Percentiles rank a stretch among this genome's conserved stretches.
These are phyloP conservation scores for Meiosimyza platycephala DNA, from an alignment of 2,888 invertebrate genomes.

Conservation along the genomic window DNA sequence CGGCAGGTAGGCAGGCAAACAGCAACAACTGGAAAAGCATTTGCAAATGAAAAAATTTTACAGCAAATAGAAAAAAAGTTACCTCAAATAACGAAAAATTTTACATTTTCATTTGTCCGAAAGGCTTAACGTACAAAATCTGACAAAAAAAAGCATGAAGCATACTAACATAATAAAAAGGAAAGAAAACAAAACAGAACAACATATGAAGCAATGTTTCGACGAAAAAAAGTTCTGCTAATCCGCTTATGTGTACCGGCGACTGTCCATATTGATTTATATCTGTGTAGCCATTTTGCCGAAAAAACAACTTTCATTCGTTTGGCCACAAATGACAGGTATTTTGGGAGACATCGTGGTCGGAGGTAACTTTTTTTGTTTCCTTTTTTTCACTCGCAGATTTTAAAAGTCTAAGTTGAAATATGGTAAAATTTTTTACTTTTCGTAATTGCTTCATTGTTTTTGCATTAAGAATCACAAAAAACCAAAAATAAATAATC, in stretches of 20 bases:
- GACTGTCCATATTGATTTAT: conserved; percentile 32
- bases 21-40: background rate
- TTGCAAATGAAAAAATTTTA: background rate
- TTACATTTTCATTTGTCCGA: conserved; percentile 36
- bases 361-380: conserved; percentile 11
- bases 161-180: too few species aligned
- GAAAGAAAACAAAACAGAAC: background rate
- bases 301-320: conserved; percentile 28
- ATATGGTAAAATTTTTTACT: too few species aligned
- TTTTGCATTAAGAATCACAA: too few species aligned
- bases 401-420: too few species aligned
- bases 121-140: conserved; percentile 18
- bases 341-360: conserved; percentile 5
- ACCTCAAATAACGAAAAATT: conserved; percentile 23
- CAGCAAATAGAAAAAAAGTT: background rate
- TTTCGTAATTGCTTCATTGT: too few species aligned
- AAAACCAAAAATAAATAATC: too few species aligned
- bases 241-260: conserved; percentile 30
- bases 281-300: conserved; percentile 29
- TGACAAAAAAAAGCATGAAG: background rate
- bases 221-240: conserved; percentile 22
- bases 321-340: conserved; percentile 33
- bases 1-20: background rate
- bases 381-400: background rate
- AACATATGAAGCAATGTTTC: conserved; percentile 1